These are phyloP conservation scores for Manis javanica DNA, from an alignment of 2,797 vertebrate genomes.

Conservation along the genomic window DNA sequence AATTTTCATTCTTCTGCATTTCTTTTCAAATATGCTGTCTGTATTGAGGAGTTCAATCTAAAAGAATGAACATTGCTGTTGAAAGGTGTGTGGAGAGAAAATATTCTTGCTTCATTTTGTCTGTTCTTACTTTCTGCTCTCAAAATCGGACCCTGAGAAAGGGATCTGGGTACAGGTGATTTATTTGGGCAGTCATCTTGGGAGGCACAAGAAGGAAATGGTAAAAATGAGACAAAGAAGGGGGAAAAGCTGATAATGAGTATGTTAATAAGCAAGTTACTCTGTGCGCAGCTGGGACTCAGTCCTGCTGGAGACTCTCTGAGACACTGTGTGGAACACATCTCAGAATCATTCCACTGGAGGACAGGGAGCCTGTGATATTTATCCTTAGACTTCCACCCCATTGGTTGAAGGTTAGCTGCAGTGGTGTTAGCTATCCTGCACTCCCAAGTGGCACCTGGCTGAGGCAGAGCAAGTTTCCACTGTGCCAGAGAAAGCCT, in stretches of 20 bases:
- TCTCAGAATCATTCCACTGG: neutral
- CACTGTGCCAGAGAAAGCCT: neutral
- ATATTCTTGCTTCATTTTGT: neutral
- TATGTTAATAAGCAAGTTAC: neutral
- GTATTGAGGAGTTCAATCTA: neutral
- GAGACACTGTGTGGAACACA: neutral
- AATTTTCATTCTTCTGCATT: constrained; percentile 1
- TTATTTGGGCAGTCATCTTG: neutral
- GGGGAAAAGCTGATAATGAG: neutral
- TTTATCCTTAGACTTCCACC: neutral
- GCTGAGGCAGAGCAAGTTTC: neutral
- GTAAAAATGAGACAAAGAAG: neutral
- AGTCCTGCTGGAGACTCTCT: neutral
- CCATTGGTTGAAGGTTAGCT: neutral
- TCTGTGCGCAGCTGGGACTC: neutral
- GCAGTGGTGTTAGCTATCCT: neutral
- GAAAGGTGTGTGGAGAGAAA: constrained; percentile 19
- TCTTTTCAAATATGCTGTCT: neutral
- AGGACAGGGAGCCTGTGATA: neutral
- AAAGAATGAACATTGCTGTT: neutral
- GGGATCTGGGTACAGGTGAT: neutral
- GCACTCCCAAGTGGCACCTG: neutral
- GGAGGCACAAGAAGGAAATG: constrained; percentile 42
- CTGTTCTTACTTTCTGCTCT: constrained; percentile 29
- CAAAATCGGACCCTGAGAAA: constrained; percentile 34